Conservation (phyloP, 2,888 invertebrate genomes). For the Thymelicus sylvestris region DNA sequence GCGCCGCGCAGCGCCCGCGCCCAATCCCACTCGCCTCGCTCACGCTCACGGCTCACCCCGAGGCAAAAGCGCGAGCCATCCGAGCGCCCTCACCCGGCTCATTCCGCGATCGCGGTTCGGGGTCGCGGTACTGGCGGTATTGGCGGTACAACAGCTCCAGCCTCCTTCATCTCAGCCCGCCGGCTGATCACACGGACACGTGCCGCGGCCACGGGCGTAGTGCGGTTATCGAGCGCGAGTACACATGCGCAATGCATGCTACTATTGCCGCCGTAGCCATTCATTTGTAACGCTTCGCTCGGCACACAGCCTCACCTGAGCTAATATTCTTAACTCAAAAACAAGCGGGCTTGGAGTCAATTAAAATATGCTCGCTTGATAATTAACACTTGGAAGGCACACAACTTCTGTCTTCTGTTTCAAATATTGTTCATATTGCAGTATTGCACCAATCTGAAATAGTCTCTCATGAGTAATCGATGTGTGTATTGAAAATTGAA, state of each 20-base stretch:
- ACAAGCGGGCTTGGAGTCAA: not conserved
- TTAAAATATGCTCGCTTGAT: not conserved
- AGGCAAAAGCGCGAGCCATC: slow-evolving; percentile 36
- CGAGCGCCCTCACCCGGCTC: slow-evolving; percentile 24
- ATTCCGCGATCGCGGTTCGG: slow-evolving; percentile 41
- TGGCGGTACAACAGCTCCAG: slow-evolving; percentile 49
- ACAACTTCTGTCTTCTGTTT: not conserved
- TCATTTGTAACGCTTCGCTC: slow-evolving; percentile 63
- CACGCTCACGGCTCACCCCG: slow-evolving; percentile 47
- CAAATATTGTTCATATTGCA: not conserved
- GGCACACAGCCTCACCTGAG: slow-evolving; percentile 64
- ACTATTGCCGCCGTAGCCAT: slow-evolving; percentile 64
- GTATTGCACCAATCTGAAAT: too few species aligned
- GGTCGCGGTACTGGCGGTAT: slow-evolving; percentile 46
- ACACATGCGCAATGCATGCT: slow-evolving; percentile 74
- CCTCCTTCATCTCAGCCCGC: slow-evolving; percentile 66
- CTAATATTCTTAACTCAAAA: slow-evolving; percentile 71
- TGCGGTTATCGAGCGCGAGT: slow-evolving; percentile 79
- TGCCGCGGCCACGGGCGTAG: slow-evolving; percentile 70
- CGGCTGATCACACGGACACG: slow-evolving; percentile 64
- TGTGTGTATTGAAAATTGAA: too few species aligned
- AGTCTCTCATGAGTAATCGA: too few species aligned
- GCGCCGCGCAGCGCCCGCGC: slow-evolving; percentile 47
- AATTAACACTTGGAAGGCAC: not conserved
- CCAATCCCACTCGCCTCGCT: slow-evolving; percentile 49